Evolutionary conservation across 2,113 vertebrate species (phyloP), one percentile per base, ranked within the genome.

Genomic region (Ptyas mucosa): DNA sequence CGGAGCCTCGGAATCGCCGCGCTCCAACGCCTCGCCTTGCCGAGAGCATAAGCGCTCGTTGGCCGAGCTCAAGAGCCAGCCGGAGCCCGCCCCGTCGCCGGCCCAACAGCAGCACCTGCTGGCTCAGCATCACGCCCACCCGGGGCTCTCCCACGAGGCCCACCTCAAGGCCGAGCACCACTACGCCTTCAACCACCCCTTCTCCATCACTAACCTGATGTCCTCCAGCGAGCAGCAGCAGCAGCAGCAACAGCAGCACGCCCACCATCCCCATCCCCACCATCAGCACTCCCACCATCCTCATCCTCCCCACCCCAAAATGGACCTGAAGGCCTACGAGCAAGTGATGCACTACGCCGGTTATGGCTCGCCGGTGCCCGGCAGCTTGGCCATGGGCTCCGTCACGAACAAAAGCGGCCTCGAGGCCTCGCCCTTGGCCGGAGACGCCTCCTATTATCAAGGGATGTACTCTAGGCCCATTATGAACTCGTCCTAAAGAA

Each of bases 161-260:
- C 99, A 99, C 97, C 98, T 99, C 64, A 99, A 99, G 97, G 98
- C 99, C 0, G 99, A 99, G 96, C 99, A 99, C 97, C 99, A 99
- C 98, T 99, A 99, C 95, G 98, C 99, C 94, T 99, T 99, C 97
- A 99, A 99, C 97, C 99, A 99, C 96, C 99, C 99, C 0, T 99
- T 99, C 98, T 99, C 99, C 96, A 99, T 99, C 97, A 99, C 99
- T 93, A 99, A 99, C 97, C 98, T 99, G 96, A 99, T 99, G 99
- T 99, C 99, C 18, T 99, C 99, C 23, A 98, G 98, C 0, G 99
- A 99, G 97, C 99, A 99, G 96, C 99, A 99, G 96, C 99, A 99
- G 94, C 99, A 99, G 95, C 97, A 97, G 2, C 55, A 57, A 2
- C 99, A 99, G 95, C 97, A 97, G 92, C 96, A 81, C 87, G 98